Conservation (phyloP, 2,888 invertebrate species). For the Dexiosoma caninum region DNA sequence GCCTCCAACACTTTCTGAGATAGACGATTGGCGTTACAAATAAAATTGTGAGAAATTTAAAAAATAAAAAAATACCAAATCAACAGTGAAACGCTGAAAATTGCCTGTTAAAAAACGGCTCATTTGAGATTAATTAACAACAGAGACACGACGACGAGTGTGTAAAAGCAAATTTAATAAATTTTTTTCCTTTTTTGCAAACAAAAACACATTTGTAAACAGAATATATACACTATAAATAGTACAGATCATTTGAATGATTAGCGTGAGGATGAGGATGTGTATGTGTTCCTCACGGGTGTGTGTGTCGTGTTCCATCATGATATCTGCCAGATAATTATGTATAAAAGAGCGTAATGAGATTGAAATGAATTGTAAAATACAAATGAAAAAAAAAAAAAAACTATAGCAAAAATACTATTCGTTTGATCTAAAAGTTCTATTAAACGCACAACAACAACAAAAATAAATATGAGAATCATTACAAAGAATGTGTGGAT, state of each 20-base stretch:
- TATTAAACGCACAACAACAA: no score
- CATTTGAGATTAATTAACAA: constrained; percentile 61
- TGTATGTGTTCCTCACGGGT: background rate
- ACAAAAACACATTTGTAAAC: constrained; percentile 57
- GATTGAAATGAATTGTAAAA: constrained; percentile 23
- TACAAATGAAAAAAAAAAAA: background rate
- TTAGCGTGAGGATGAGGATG: constrained; percentile 13
- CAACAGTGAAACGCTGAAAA: constrained; percentile 27
- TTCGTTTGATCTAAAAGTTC: constrained; percentile 39
- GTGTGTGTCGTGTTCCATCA: background rate
- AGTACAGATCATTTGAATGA: constrained; percentile 56
- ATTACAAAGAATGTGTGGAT: constrained; percentile 8
- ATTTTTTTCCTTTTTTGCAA: background rate
- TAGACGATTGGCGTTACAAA: constrained; percentile 8
- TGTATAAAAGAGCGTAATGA: constrained; percentile 47
- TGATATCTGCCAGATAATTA: constrained; percentile 43
- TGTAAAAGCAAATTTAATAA: constrained; percentile 36
- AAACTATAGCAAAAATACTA: constrained; percentile 1
- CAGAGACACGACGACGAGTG: constrained; percentile 49
- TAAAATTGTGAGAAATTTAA: background rate
- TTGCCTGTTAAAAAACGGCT: constrained; percentile 60
- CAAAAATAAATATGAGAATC: constrained; percentile 4
- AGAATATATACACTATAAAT: constrained; percentile 1
- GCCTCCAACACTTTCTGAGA: constrained; percentile 32
- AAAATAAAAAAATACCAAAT: background rate